A percentile compares a stretch with the other conserved stretches of the same genome.
These are phyloP conservation scores for Dipodomys merriami DNA, from an alignment of 2,113 vertebrate genomes.

Conservation along the genomic window DNA sequence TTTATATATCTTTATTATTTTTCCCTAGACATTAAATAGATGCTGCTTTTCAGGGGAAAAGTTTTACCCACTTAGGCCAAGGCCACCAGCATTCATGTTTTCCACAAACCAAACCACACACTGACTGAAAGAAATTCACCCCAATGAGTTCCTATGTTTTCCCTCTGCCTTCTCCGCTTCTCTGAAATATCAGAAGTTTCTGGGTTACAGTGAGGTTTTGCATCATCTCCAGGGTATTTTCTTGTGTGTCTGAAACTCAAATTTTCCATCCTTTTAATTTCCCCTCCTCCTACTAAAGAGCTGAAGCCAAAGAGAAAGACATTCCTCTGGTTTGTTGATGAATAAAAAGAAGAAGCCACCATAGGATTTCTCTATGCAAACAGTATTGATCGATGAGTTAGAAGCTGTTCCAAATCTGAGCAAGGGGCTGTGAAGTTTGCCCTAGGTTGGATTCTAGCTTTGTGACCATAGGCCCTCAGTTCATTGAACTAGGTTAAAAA, in stretches of 20 bases:
- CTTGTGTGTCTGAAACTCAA: not conserved
- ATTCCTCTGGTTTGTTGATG: not conserved
- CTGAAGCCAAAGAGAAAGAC: conserved; percentile 7
- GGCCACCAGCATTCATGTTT: not conserved
- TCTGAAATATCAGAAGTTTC: not conserved
- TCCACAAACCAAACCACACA: not conserved
- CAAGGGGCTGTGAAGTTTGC: not conserved
- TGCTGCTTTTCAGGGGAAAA: not conserved
- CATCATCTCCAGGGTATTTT: not conserved
- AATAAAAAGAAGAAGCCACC: not conserved
- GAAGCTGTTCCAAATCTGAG: not conserved
- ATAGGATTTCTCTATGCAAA: not conserved
- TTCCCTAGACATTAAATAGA: not conserved
- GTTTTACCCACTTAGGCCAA: not conserved
- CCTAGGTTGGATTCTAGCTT: not conserved
- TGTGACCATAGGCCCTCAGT: not conserved
- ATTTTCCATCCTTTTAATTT: not conserved
- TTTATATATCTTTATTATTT: not conserved
- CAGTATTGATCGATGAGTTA: not conserved
- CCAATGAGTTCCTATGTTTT: not conserved
- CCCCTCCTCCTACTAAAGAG: not conserved
- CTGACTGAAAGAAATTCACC: not conserved
- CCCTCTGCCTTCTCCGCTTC: not conserved
- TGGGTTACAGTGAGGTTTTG: not conserved
- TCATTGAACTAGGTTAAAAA: not conserved